phyloP scores from a whole-genome alignment of 2,797 vertebrate species.

The Eurystomus glaucurus region DNA sequence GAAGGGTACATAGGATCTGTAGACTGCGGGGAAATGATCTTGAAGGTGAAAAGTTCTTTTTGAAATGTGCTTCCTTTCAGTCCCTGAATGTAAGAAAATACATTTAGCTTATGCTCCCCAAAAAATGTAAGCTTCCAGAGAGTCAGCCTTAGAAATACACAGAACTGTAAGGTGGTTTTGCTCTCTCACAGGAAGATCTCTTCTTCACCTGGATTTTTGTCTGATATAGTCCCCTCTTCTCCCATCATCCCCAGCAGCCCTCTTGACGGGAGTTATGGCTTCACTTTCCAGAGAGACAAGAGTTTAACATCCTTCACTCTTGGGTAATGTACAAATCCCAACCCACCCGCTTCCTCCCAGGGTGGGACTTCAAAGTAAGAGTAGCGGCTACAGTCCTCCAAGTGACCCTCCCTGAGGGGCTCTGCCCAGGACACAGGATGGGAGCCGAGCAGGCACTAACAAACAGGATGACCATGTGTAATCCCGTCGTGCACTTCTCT shows the following conservation, averaged over 20 bases:
- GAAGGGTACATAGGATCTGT: neutral
- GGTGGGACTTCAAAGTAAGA: conserved; percentile 17
- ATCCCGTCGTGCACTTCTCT: neutral
- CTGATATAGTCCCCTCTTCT: neutral
- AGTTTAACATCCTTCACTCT: neutral
- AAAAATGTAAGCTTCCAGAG: neutral
- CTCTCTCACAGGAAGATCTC: neutral
- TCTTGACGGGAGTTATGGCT: neutral
- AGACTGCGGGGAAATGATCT: neutral
- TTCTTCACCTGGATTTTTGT: neutral
- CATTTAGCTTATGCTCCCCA: accelerated
- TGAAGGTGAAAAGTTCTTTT: neutral
- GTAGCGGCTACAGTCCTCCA: neutral
- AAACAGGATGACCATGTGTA: conserved; percentile 45
- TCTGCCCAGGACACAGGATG: neutral
- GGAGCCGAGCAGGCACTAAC: neutral
- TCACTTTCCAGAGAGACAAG: neutral
- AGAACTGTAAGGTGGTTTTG: neutral
- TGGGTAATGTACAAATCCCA: conserved; percentile 11
- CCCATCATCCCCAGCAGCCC: neutral
- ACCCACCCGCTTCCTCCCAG: neutral
- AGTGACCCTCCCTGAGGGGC: conserved; percentile 17
- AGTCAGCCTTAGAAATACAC: neutral
- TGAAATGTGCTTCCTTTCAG: neutral
- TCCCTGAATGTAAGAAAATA: neutral